Evolutionary conservation across 2,797 vertebrate genomes (phyloP), one percentile per base, ranked within the genome.

Genomic region (Anas capensis): DNA sequence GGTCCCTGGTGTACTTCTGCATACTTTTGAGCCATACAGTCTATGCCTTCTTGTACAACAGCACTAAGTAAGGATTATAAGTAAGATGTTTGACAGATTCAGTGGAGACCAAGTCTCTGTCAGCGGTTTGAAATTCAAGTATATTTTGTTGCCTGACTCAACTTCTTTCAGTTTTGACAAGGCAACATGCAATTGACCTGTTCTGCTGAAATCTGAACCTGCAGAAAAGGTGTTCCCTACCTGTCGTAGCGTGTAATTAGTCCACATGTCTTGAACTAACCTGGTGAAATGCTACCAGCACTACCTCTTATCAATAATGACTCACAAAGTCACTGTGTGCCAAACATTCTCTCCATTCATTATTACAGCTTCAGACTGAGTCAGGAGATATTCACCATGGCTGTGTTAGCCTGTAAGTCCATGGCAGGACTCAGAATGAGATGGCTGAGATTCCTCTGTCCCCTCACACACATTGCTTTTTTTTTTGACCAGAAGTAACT

Each of bases 241-340:
- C 72, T 82, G 66, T 10, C 14, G 7, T 38, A 11, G 26, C 69
- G 6, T 51, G 15, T 49, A 38, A 46, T 77, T 40, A 51, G 27
- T 72, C 38, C 11, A 31, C 12, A 31, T 44, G 24, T 68, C 31
- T 86, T 70, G 13, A 78, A 29, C 18, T 82, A 72, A 56, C 6
- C 36, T 3, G 2, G 11, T 0, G 1, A 62, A 89, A 64, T 6
- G 15, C 48, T 77, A 11, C 36, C 51, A 18, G 26, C 64, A 33
- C 69, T 86, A 8, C 16, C 19, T 38, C 17, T 53, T 8, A 12
- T 21, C 53, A n/a, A 60, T 33, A 23, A 58, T 49, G 49, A 16
- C 40, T 79, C 0, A 0, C 49, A 65, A 19, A 68, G 20, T 15
- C 86, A 13, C 12, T 9, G 8, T 27, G 20, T 46, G 36, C 16